Conservation (phyloP, 2,113 vertebrate species). For the Tinamus guttatus region DNA sequence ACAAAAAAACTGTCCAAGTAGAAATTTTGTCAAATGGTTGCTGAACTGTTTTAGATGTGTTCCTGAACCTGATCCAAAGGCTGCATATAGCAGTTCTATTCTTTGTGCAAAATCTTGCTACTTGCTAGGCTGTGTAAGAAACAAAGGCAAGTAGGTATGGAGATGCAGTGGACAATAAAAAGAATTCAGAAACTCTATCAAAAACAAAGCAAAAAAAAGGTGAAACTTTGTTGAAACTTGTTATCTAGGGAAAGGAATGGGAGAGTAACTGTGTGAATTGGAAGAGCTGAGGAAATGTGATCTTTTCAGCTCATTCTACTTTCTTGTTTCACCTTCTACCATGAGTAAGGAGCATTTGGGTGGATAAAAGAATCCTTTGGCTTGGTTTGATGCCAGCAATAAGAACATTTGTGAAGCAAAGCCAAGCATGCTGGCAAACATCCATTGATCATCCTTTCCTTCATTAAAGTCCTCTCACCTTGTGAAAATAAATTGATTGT, state of each 20-base stretch:
- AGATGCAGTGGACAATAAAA: background rate
- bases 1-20: background rate
- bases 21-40: background rate
- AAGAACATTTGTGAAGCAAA: conserved; percentile 55
- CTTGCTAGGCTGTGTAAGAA: background rate
- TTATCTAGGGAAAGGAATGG: background rate
- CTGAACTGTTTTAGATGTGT: background rate
- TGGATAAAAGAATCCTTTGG: conserved; percentile 38
- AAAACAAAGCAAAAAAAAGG: background rate
- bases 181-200: background rate
- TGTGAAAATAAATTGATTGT: conserved; percentile 68
- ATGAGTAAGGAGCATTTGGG: background rate
- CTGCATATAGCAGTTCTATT: background rate
- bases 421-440: conserved; percentile 53
- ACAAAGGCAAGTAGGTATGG: background rate
- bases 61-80: fast-evolving
- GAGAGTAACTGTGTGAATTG: background rate
- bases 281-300: background rate
- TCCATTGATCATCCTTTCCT: conserved; percentile 55
- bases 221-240: background rate
- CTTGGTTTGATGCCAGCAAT: conserved; percentile 42
- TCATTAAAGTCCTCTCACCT: conserved; percentile 68
- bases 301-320: background rate
- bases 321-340: conserved; percentile 37
- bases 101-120: background rate